A percentile compares a stretch with the other conserved stretches of the same genome.
phyloP scores from a whole-genome alignment of 2,113 vertebrate genomes.

The Pomatorhinus ruficollis region DNA sequence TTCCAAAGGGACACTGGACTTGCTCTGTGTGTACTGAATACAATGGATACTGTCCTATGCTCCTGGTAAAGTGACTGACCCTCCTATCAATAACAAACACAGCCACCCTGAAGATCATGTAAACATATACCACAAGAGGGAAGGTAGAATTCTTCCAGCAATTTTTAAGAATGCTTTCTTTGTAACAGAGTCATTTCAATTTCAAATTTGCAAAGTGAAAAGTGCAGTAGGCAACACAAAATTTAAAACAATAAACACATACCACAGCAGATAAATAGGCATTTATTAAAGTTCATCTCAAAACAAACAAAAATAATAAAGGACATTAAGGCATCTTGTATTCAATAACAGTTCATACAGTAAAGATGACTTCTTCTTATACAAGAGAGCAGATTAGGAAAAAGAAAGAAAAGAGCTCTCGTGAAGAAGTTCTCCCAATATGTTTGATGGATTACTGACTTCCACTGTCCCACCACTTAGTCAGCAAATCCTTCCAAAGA shows the following conservation, averaged over 20 bases:
- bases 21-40: neutral
- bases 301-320: constrained; percentile 58
- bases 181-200: neutral
- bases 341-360: constrained; percentile 8
- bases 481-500: neutral
- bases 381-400: neutral
- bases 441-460: neutral
- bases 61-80: neutral
- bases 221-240: neutral
- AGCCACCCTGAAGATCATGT: neutral
- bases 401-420: neutral
- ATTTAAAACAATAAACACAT: neutral
- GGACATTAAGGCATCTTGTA: constrained; percentile 75
- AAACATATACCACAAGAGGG: neutral
- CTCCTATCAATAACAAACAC: neutral
- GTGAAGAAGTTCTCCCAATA: neutral
- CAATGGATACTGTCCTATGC: neutral
- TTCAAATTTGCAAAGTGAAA: neutral
- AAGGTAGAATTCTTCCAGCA: neutral
- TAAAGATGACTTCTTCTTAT: constrained; percentile 35
- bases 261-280: constrained; percentile 55
- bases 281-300: constrained; percentile 69
- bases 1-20: neutral
- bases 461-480: neutral
- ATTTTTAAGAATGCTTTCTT: neutral